Percentiles rank a stretch among this genome's conserved stretches.
phyloP scores from a whole-genome alignment of 2,113 vertebrate species.

The Mesembrinibis cayennensis region DNA sequence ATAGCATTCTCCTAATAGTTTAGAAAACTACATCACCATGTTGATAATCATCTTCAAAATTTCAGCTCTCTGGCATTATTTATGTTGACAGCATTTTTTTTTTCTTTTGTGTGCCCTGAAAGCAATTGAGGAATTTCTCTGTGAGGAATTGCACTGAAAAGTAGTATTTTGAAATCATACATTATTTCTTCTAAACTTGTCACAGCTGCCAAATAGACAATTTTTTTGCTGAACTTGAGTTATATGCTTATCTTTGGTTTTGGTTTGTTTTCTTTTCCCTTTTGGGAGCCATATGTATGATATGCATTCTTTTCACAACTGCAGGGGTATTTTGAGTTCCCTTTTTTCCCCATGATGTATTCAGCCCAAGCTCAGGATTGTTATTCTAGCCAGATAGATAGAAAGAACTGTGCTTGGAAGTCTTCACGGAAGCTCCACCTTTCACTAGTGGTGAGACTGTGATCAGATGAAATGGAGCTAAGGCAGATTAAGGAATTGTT shows the following conservation, averaged over 20 bases:
- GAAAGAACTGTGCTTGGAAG: neutral
- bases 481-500: neutral
- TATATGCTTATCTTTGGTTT: neutral
- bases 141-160: neutral
- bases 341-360: neutral
- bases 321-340: neutral
- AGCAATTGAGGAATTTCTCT: neutral
- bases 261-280: conserved; percentile 27
- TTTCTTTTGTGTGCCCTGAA: neutral
- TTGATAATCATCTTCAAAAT: neutral
- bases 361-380: neutral
- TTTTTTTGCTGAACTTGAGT: neutral
- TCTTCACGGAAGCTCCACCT: neutral
- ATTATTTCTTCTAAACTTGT: neutral
- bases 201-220: neutral
- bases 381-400: neutral
- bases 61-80: neutral
- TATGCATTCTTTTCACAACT: neutral
- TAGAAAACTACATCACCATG: neutral
- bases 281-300: neutral
- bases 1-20: neutral
- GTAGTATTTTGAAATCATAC: neutral
- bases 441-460: neutral
- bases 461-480: neutral
- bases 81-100: neutral